Base-by-base conservation (phyloP, 2,888 invertebrate genomes). In the Tinea trinotella region DNA sequence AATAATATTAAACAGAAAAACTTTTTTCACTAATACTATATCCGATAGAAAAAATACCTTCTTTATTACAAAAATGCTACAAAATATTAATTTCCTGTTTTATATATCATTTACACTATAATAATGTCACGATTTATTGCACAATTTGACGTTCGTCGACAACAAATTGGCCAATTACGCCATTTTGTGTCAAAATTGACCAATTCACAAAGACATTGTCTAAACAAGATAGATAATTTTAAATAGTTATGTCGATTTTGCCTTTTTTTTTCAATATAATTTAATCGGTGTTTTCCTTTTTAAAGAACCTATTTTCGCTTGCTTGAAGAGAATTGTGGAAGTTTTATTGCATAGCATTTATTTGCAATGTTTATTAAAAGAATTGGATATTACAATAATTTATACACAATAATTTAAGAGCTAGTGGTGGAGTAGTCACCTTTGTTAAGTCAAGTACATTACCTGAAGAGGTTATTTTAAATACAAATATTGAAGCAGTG, bases 131-230 rank as follows among this genome's bases (percentile, higher is more conserved):
- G 73, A 77, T 75, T 77, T 74, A 78, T 71, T 62, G 60, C 67
- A 62, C 61, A 67, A 69, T 68, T 61, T 69, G 71, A 73, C 73
- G 34, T 12, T 71, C 68, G 62, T 62, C 60, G 63, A 58, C 59
- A 59, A 64, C 64, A 74, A 79, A 82, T 77, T 80, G 80, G 61
- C 59, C 75, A 75, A 75, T 76, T 50, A 50, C 40, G 7, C n/a
- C 3, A 19, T 46, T 78, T 70, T 55, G 59, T 60, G 57, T 58
- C 61, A 62, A 71, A 73, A 76, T 74, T 76, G 68, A 59, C 62
- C 68, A 70, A 71, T 73, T 74, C 70, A 62, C 61, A 61, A 57
- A 59, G 57, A 57, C 57, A 53, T 56, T 59, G 62, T 57, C 61
- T 60, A 64, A 70, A 68, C 66, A 60, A 66, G 64, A 66, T 64